Base-by-base conservation (phyloP, 2,888 invertebrate species). In the Dicycla oo region DNA sequence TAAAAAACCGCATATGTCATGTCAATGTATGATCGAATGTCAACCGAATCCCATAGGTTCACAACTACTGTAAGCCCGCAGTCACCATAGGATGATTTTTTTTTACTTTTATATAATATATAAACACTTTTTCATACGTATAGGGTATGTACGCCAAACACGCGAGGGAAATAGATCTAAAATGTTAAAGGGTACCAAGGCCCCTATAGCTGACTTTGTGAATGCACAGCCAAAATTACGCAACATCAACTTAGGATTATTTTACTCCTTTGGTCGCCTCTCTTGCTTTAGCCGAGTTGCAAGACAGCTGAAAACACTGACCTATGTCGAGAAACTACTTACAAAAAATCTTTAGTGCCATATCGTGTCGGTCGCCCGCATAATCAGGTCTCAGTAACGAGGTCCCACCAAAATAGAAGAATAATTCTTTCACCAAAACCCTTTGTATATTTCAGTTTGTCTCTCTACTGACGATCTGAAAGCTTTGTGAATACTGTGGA, bases 321-420 rank as follows among this genome's bases (percentile, higher is more conserved):
- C 62, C 69, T 56, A 75, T 43, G n/a, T 49, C 63, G 45, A 53
- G 26, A 81, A 81, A 75, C 73, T 78, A 78, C 80, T 76, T 57
- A 81, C 85, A 85, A 86, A 88, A 76, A 80, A 82, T 76, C 57
- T 84, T 78, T 77, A 78, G 79, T 82, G 78, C 72, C 56, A 61
- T 78, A 78, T 66, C 57, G 69, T 57, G 66, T 72, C 68, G 62
- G 79, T 81, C 57, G 83, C 90, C 90, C 90, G 90, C 88, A 90
- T 90, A 88, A 87, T 89, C 88, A 86, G 81, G 70, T 78, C 73
- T 58, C 81, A 76, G 81, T 88, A 90, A 90, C 89, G 84, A 89
- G 85, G 78, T 88, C 81, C 77, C 83, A 74, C 84, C 77, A 86
- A 89, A 89, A 89, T 88, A 86, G 82, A 88, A 75, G 86, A 88